Conservation (phyloP, 2,888 invertebrate species). For the Tiphia femorata region DNA sequence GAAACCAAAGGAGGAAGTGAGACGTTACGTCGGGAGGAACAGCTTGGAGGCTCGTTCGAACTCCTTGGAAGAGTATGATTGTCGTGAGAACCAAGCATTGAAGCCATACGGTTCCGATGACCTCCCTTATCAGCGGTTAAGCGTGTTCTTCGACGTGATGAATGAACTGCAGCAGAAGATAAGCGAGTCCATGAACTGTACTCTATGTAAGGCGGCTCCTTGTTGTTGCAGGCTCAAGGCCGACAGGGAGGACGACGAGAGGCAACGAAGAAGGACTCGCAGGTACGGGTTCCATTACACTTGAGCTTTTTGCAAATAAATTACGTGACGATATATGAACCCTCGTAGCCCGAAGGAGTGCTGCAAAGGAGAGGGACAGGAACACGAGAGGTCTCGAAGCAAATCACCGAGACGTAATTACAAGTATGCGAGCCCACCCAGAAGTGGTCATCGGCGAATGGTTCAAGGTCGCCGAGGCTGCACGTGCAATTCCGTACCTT, state of each 20-base stretch:
- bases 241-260: conserved; percentile 12
- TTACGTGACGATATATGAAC: too few species aligned
- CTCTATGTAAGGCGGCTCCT: conserved; percentile 39
- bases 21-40: conserved; percentile 45
- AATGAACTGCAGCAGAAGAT: conserved; percentile 56
- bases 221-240: conserved; percentile 39
- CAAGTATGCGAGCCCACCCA: conserved; percentile 25
- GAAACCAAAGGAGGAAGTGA: conserved; percentile 45
- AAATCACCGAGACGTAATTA: conserved; percentile 36
- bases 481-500: conserved; percentile 42
- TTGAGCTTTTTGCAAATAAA: not conserved
- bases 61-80: conserved; percentile 23
- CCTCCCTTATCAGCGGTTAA: conserved; percentile 51
- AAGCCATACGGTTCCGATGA: conserved; percentile 41
- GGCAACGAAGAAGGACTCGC: not conserved
- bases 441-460: conserved; percentile 18
- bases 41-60: conserved; percentile 10
- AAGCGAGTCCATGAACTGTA: conserved; percentile 41
- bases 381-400: conserved; percentile 25
- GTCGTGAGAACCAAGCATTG: conserved; percentile 20
- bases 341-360: conserved; percentile 18
- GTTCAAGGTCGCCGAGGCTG: conserved; percentile 28
- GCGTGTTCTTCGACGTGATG: conserved; percentile 54
- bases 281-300: not conserved
- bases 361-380: conserved; percentile 19